phyloP scores from a whole-genome alignment of 2,113 vertebrate genomes.

The Cisticola juncidis region DNA sequence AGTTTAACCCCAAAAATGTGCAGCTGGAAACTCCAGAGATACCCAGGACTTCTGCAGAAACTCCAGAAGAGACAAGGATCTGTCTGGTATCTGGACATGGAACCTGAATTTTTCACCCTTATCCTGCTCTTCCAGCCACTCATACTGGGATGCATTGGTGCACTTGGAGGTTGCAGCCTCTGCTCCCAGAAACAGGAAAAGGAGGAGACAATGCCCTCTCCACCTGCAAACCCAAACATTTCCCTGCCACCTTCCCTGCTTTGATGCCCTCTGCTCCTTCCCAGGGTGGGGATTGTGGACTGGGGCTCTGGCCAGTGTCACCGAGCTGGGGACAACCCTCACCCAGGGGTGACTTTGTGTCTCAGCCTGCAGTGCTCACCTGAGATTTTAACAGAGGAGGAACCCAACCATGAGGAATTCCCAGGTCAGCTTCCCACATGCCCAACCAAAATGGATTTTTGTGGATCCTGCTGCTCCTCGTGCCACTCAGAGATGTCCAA shows the following conservation, averaged over 20 bases:
- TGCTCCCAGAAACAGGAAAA: background rate
- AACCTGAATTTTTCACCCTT: background rate
- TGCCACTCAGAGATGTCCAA: background rate
- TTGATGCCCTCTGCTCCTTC: background rate
- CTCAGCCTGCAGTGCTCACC: background rate
- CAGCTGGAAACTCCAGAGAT: background rate
- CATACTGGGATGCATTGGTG: background rate
- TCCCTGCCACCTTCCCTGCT: background rate
- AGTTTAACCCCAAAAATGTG: background rate
- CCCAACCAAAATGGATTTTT: background rate
- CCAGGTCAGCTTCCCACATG: background rate
- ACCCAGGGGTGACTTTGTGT: fast-evolving
- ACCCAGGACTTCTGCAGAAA: background rate
- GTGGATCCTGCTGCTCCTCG: background rate
- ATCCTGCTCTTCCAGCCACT: background rate
- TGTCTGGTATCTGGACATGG: background rate
- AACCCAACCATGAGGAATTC: background rate
- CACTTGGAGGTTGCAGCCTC: background rate
- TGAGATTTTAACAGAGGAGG: background rate
- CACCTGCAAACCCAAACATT: background rate
- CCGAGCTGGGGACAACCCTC: background rate
- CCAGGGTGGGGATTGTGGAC: background rate
- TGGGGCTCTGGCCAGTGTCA: background rate
- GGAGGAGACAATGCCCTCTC: background rate
- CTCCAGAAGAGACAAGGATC: background rate